Percentiles rank a stretch among this genome's conserved stretches.
phyloP scores from a whole-genome alignment of 2,888 invertebrate genomes.

The Drosophila ustulata region DNA sequence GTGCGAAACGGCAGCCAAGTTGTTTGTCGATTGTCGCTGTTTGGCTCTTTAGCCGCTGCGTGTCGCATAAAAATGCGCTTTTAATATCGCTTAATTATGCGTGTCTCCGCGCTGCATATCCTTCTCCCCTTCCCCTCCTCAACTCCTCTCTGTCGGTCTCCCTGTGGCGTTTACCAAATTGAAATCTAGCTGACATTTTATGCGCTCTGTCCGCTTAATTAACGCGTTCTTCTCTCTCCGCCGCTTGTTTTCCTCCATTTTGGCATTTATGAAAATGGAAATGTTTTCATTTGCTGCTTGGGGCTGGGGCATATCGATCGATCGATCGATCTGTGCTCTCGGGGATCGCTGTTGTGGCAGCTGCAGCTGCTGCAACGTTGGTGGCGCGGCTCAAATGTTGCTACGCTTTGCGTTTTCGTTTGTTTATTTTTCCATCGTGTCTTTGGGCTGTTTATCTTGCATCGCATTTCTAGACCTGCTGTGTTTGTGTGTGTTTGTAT shows the following conservation, averaged over 20 bases:
- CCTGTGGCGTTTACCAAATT: constrained; percentile 51
- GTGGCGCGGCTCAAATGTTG: constrained; percentile 47
- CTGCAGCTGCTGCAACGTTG: constrained; percentile 49
- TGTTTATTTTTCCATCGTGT: constrained; percentile 6
- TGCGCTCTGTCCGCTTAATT: constrained; percentile 71
- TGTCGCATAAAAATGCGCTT: constrained; percentile 78
- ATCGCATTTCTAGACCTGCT: constrained; percentile 41
- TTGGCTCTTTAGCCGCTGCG: constrained; percentile 54
- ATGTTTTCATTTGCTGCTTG: constrained; percentile 67
- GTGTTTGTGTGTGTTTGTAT: constrained; percentile 28
- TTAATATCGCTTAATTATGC: constrained; percentile 79
- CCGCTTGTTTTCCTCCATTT: constrained; percentile 21
- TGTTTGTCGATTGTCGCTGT: constrained; percentile 26
- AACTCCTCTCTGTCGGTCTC: background rate
- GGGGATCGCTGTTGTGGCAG: constrained; percentile 35
- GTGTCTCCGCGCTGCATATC: constrained; percentile 21
- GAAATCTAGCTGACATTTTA: constrained; percentile 72
- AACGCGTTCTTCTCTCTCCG: constrained; percentile 53
- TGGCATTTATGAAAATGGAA: constrained; percentile 74
- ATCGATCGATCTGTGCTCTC: constrained; percentile 35
- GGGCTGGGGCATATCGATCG: constrained; percentile 26
- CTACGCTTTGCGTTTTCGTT: constrained; percentile 42
- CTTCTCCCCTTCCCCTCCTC: background rate
- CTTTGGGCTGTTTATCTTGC: constrained; percentile 64
- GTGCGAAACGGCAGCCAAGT: constrained; percentile 67